Base-by-base conservation (phyloP, 2,113 vertebrate genomes). In the Holacanthus passer region DNA sequence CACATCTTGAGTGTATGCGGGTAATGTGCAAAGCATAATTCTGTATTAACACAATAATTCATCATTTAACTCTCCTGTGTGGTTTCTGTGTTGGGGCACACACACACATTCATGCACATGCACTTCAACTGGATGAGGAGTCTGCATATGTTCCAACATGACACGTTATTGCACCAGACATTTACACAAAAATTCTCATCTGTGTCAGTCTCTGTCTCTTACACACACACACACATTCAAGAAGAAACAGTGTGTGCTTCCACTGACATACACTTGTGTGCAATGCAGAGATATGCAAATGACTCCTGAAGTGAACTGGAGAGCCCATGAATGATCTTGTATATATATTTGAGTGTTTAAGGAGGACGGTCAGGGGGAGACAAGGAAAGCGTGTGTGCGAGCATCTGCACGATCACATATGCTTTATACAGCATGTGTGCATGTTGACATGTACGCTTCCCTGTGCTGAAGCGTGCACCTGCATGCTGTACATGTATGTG, bases 241-340 rank as follows among this genome's bases (percentile, higher is more conserved):
- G 73, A 32, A 48, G 14, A 80, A 69, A 52, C 47, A 8, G 37
- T 52, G 59, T 70, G 29, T 69, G 66, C 41, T 72, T 78, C 41
- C 29, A 48, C 43, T 74, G 77, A 62, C 48, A 52, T 75, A 60
- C 75, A 84, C 84, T 85, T 79, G 72, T 89, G 86, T 92, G 89
- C 83, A 88, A 83, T 94, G 89, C 90, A 91, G 91, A 81, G 67
- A 87, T 84, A 90, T 92, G 93, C 88, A 93, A 93, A 91, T 91
- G 58, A 58, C 56, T 86, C 79, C 65, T 87, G 69, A 87, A 85
- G 78, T 84, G 63, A 86, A 83, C 45, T 70, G 86, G 24, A 72
- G 73, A 81, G 56, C 60, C 55, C 16, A 35, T 73, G 52, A 73
- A 66, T 27, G 71, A 75, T 84, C 87, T 65, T 56, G 55, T 45